These are phyloP conservation scores for Mustela nigripes DNA, from an alignment of 2,113 vertebrate genomes.

Conservation along the genomic window DNA sequence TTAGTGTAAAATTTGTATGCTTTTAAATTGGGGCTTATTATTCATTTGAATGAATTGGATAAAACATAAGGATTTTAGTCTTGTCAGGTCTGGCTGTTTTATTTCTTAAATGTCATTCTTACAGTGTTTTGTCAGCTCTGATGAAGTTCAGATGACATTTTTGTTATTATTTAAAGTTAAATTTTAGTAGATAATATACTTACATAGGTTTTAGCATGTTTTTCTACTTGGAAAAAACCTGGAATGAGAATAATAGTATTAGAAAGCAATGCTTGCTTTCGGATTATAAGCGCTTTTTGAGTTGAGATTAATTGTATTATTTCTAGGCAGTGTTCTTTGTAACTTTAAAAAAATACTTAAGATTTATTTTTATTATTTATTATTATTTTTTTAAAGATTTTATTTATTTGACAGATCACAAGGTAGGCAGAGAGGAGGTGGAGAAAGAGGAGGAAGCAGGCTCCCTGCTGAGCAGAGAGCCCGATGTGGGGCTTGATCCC, in stretches of 20 bases:
- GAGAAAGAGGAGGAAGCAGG: no score
- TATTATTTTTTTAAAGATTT: no score
- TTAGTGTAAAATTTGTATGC: conserved; percentile 14
- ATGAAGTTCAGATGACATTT: conserved; percentile 64
- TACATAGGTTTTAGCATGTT: conserved; percentile 58
- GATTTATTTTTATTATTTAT: no score
- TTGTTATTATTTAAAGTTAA: conserved; percentile 60
- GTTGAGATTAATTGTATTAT: conserved; percentile 50
- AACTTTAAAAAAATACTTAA: background rate
- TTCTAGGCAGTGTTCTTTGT: background rate
- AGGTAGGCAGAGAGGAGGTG: no score
- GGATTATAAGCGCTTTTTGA: background rate
- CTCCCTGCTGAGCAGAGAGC: no score
- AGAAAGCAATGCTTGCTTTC: conserved; percentile 59
- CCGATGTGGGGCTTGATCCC: no score
- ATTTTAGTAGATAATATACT: conserved; percentile 68
- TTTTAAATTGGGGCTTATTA: conserved; percentile 53
- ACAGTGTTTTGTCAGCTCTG: conserved; percentile 70
- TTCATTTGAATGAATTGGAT: conserved; percentile 4
- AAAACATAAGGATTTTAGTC: conserved; percentile 36
- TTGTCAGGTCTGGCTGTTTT: conserved; percentile 27
- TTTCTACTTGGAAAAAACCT: conserved; percentile 28
- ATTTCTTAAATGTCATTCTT: conserved; percentile 67
- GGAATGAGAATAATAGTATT: conserved; percentile 17
- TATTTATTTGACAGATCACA: no score